Base-by-base conservation (phyloP, 2,888 invertebrate species). In the Perizoma flavofasciatum region DNA sequence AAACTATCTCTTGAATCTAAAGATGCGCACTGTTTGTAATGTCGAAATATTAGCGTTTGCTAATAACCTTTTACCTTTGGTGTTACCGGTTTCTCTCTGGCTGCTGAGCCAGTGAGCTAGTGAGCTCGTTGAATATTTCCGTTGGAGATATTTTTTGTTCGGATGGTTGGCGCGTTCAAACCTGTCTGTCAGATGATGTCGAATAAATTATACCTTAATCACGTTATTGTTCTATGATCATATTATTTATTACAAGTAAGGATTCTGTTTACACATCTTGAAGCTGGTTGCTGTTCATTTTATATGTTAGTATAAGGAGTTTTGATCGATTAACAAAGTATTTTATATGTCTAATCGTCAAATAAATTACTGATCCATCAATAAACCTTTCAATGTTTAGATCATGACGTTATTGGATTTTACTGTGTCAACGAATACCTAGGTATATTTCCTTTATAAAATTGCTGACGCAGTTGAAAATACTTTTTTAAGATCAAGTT, bases 31-130 rank as follows among this genome's bases (percentile, higher is more conserved):
- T 22, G 22, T 22, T 62, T 64, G 59, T 59, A 55, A 71, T 73
- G 69, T 70, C 73, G 75, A 78, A 77, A 78, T 80, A 80, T 81
- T 79, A 75, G 75, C 77, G 78, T 81, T 82, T 81, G 78, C 78
- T 77, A 77, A 75, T 83, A 88, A 86, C 84, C 85, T 87, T 87
- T 86, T 85, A 80, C 83, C 81, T 82, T 81, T 74, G 71, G 71
- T 74, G 67, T 75, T 88, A 86, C 88, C 88, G 86, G 88, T 89
- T 89, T 84, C 73, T 72, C 75, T 72, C 75, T n/a, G n/a, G n/a
- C n/a, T 73, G 72, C 73, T 77, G 75, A 77, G 22, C 22, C 22
- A 37, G 37, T 37, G 37, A 37, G 77, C 73, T 74, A 76, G 77
- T 72, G 75, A 75, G 56, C 43, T 52, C 80, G 78, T 73, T 72